Percentiles rank a stretch among this genome's conserved stretches.
Conservation (phyloP, 2,888 invertebrate genomes). For the Eudemis profundana region DNA sequence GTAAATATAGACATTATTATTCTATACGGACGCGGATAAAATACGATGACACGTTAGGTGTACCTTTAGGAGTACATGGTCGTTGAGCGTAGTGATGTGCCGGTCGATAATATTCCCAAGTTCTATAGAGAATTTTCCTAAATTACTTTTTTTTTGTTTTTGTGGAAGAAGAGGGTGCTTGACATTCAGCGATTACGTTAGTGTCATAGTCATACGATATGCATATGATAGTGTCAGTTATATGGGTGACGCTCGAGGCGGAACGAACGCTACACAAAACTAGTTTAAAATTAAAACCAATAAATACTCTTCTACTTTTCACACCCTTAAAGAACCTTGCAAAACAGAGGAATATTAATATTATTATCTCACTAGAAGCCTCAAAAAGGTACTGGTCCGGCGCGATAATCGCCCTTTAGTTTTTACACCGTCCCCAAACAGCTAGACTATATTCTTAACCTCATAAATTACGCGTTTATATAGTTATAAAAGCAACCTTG, state of each 20-base stretch:
- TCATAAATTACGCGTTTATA: not conserved
- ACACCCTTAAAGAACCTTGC: too few species aligned
- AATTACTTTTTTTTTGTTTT: too few species aligned
- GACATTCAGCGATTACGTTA: too few species aligned
- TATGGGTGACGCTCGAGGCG: too few species aligned
- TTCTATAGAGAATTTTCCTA: too few species aligned
- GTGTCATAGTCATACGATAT: too few species aligned
- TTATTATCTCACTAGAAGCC: not conserved
- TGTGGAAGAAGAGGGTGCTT: too few species aligned
- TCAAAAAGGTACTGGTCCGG: not conserved
- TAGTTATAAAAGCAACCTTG: conserved; percentile 3
- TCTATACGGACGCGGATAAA: conserved; percentile 10
- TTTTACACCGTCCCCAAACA: conserved; percentile 11
- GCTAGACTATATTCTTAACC: not conserved
- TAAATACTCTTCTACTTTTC: conserved; percentile 1
- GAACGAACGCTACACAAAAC: too few species aligned
- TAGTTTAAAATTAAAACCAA: conserved; percentile 15
- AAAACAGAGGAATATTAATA: too few species aligned
- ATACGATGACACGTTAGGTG: not conserved
- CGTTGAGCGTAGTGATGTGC: too few species aligned
- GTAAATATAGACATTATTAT: not conserved
- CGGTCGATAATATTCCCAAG: too few species aligned
- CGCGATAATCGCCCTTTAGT: conserved; percentile 16
- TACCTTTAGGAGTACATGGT: not conserved
- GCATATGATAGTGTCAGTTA: too few species aligned